These are phyloP conservation scores for Eptesicus fuscus DNA, from an alignment of 2,113 vertebrate genomes.

Conservation along the genomic window DNA sequence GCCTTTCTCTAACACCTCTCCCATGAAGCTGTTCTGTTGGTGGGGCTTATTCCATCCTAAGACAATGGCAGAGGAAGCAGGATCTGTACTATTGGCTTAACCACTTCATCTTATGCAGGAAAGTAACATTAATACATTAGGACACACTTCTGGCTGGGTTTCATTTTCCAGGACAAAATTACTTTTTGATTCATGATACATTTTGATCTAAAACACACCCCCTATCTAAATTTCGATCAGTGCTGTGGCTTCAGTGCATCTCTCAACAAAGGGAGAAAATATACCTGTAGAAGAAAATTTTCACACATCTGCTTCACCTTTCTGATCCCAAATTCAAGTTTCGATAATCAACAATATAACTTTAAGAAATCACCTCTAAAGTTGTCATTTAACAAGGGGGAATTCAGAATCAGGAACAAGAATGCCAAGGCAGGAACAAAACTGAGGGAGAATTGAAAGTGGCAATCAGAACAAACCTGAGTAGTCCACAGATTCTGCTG, in stretches of 20 bases:
- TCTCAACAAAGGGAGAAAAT: not conserved
- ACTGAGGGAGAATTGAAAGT: not conserved
- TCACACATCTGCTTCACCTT: not conserved
- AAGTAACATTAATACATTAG: constrained; percentile 10
- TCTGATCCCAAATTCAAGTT: not conserved
- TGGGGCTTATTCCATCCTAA: not conserved
- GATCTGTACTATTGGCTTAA: not conserved
- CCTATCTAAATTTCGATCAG: not conserved
- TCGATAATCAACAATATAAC: not conserved
- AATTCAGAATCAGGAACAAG: not conserved
- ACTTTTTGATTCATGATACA: constrained; percentile 42
- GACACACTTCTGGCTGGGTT: constrained; percentile 1
- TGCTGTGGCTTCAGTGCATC: not conserved
- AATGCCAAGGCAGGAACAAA: not conserved
- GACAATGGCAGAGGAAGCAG: not conserved
- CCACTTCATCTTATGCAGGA: not conserved
- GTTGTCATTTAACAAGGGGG: not conserved
- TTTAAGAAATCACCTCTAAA: not conserved
- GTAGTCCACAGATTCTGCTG: not conserved
- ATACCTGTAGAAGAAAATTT: not conserved
- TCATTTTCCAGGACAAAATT: constrained; percentile 33
- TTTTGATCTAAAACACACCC: constrained; percentile 15
- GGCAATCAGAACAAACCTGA: not conserved
- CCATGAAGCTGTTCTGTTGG: not conserved
- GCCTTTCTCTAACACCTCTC: not conserved